phyloP scores from a whole-genome alignment of 2,113 vertebrate species.

The Tiliqua scincoides region DNA sequence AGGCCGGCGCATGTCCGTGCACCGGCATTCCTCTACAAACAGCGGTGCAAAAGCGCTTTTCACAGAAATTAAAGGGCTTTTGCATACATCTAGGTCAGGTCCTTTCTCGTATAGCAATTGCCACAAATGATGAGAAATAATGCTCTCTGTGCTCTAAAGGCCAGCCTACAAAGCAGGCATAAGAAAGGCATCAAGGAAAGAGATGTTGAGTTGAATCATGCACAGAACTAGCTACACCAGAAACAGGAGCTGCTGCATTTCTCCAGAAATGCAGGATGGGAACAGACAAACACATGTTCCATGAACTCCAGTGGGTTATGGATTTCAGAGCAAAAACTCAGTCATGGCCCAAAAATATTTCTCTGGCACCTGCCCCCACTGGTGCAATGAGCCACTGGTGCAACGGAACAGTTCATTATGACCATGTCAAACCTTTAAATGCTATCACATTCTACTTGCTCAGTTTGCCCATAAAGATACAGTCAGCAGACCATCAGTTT shows the following conservation, averaged over 20 bases:
- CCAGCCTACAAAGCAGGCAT: not conserved
- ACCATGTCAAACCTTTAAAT: not conserved
- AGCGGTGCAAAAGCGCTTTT: too few relatives aligned
- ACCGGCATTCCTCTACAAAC: too few relatives aligned
- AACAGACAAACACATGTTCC: not conserved
- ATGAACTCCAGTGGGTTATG: not conserved
- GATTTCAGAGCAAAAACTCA: not conserved
- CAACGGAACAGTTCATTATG: not conserved
- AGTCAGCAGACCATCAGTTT: not conserved
- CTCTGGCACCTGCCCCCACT: not conserved
- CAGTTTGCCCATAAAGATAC: not conserved
- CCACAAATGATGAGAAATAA: not conserved
- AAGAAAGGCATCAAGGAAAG: not conserved
- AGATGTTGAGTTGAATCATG: not conserved
- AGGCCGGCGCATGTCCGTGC: too few relatives aligned
- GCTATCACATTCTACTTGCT: slow-evolving; percentile 8
- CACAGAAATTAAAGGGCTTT: not conserved
- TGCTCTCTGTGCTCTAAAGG: not conserved
- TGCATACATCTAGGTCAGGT: not conserved
- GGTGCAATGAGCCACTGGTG: not conserved
- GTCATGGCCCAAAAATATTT: not conserved
- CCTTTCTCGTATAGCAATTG: not conserved
- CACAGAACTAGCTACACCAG: not conserved
- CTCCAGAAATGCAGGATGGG: not conserved
- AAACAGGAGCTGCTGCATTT: not conserved